Conservation (phyloP, 2,797 vertebrate species). For the Discoglossus pictus region DNA sequence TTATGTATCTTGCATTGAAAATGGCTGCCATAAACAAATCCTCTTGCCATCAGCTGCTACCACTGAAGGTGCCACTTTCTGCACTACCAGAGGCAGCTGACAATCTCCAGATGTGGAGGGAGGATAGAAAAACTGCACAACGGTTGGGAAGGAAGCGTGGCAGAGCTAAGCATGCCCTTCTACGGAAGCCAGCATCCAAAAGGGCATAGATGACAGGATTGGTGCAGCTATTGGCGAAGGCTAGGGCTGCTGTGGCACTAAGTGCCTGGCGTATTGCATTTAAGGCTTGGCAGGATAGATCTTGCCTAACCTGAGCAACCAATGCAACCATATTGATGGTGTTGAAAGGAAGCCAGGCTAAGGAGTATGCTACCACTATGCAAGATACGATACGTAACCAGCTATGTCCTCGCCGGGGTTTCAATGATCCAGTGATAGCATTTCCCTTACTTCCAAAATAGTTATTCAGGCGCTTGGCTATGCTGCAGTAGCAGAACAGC, state of each 20-base stretch:
- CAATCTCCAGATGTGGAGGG: slow-evolving; percentile 18
- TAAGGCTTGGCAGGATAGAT: slow-evolving; percentile 47
- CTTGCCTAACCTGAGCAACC: slow-evolving; percentile 51
- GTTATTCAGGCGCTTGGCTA: slow-evolving; percentile 70
- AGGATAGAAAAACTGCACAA: slow-evolving; percentile 32
- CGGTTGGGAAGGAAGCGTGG: slow-evolving; percentile 39
- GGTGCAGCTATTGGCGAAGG: slow-evolving; percentile 83
- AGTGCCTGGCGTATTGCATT: slow-evolving; percentile 63
- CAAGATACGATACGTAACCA: slow-evolving; percentile 81
- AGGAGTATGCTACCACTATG: slow-evolving; percentile 77
- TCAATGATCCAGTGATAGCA: slow-evolving; percentile 55
- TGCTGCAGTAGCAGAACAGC: slow-evolving; percentile 77
- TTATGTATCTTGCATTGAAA: neutral
- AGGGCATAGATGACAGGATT: slow-evolving; percentile 83
- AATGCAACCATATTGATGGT: slow-evolving; percentile 70
- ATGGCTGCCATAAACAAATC: too few relatives aligned
- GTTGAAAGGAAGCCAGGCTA: slow-evolving; percentile 85
- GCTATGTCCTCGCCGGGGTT: slow-evolving; percentile 63
- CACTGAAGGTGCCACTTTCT: slow-evolving; percentile 28
- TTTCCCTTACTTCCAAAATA: slow-evolving; percentile 29
- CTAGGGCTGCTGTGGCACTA: slow-evolving; percentile 74
- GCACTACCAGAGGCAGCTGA: neutral
- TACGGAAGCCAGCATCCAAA: slow-evolving; percentile 80
- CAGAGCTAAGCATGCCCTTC: neutral
- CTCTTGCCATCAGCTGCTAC: neutral